These are phyloP conservation scores for Ceratosolen fusciceps DNA, from an alignment of 1,140 invertebrate genomes.

Conservation along the genomic window DNA sequence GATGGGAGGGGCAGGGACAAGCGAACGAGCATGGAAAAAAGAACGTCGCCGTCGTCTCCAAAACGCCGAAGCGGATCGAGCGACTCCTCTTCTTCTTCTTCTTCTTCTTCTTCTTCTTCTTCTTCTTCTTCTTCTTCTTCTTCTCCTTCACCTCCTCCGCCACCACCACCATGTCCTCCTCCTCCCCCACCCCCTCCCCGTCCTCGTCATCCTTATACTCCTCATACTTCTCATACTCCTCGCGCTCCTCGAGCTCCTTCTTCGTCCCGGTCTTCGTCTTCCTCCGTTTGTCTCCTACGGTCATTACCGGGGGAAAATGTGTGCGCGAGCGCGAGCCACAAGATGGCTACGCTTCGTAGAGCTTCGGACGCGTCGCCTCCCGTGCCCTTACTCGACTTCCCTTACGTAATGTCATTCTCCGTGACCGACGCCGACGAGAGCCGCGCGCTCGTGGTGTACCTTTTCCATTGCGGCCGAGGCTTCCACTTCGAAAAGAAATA, in stretches of 20 bases:
- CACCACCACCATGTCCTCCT: too few species aligned
- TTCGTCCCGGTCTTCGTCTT: constrained; percentile 3
- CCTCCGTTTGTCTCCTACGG: constrained; percentile 38
- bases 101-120: too few species aligned
- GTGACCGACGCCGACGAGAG: constrained; percentile 44
- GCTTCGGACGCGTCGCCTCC: constrained; percentile 58
- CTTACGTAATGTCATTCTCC: constrained; percentile 53
- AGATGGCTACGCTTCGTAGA: constrained; percentile 59
- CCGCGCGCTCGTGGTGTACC: not conserved
- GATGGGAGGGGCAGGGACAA: constrained; percentile 36
- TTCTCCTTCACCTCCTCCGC: too few species aligned
- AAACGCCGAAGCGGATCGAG: constrained; percentile 10
- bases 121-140: too few species aligned
- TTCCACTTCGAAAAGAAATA: constrained; percentile 9
- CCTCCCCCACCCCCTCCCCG: too few species aligned
- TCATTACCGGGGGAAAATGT: constrained; percentile 34
- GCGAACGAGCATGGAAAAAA: constrained; percentile 17
- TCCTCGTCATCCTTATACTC: too few species aligned
- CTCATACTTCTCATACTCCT: too few species aligned
- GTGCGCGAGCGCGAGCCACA: constrained; percentile 8
- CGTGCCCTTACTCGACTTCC: constrained; percentile 49
- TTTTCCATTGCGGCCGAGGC: not conserved
- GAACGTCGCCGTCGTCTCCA: constrained; percentile 26
- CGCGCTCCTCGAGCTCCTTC: too few species aligned
- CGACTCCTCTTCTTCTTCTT: constrained; percentile 8